phyloP scores from a whole-genome alignment of 2,113 vertebrate genomes.

The Hemiprocne comata region DNA sequence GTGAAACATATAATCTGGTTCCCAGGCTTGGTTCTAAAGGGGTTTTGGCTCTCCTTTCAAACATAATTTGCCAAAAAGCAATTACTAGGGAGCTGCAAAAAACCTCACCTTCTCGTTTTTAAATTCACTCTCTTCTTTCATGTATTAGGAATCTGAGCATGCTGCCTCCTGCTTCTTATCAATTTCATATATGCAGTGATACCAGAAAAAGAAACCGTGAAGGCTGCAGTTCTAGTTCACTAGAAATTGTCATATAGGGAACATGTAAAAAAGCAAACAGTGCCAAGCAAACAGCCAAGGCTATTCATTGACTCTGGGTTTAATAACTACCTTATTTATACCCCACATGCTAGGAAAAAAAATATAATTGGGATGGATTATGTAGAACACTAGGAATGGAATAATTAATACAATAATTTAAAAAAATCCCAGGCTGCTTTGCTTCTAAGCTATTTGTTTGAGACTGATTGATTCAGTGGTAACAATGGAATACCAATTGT shows the following conservation, averaged over 20 bases:
- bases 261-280: neutral
- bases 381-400: conserved; percentile 8
- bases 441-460: neutral
- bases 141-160: conserved; percentile 59
- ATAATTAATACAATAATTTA: neutral
- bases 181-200: neutral
- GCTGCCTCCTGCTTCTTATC: conserved; percentile 46
- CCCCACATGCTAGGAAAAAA: conserved; percentile 25
- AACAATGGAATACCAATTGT: neutral
- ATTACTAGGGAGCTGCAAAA: conserved; percentile 38
- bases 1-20: conserved; percentile 50
- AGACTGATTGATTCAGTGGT: neutral
- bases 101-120: conserved; percentile 29
- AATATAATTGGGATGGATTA: neutral
- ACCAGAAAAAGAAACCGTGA: neutral
- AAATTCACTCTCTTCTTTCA: conserved; percentile 58
- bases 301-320: neutral
- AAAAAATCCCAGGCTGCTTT: neutral
- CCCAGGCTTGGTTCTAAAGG: conserved; percentile 62
- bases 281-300: conserved; percentile 14
- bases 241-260: neutral
- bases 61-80: conserved; percentile 68
- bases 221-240: neutral
- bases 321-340: conserved; percentile 36
- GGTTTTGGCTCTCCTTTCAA: conserved; percentile 68